Conservation (phyloP, 2,888 invertebrate species). For the Ephialtes manifestator region DNA sequence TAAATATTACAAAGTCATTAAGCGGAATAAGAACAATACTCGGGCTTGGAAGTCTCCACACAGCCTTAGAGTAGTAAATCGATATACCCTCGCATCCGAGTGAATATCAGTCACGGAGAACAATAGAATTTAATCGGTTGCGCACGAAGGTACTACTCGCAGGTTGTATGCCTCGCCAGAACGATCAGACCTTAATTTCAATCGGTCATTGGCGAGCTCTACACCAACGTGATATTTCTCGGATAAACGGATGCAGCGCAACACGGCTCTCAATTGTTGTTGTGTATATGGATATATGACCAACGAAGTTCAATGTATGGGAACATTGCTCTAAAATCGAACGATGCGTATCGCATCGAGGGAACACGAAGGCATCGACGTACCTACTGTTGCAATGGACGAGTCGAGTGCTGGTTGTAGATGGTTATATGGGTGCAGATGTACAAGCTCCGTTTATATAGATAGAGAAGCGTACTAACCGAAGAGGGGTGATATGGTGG, state of each 20-base stretch:
- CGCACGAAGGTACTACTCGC: neutral
- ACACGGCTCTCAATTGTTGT: neutral
- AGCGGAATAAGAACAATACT: neutral
- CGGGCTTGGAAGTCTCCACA: neutral
- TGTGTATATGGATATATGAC: neutral
- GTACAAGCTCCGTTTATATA: neutral
- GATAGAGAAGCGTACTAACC: neutral
- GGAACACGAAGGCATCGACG: conserved; percentile 22
- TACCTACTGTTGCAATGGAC: conserved; percentile 39
- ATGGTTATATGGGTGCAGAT: conserved; percentile 10
- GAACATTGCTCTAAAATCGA: conserved; percentile 46
- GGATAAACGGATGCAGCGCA: neutral
- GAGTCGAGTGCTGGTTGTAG: conserved; percentile 36
- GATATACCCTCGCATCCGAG: neutral
- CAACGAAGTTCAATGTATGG: neutral
- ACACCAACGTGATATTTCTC: neutral
- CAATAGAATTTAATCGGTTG: conserved; percentile 26
- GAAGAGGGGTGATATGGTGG: conserved; percentile 1
- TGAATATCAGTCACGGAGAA: conserved; percentile 26
- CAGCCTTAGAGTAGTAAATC: neutral
- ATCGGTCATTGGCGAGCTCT: conserved; percentile 27
- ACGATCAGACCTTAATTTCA: conserved; percentile 7
- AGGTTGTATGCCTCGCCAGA: neutral
- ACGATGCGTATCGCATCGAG: conserved; percentile 56
- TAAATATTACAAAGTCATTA: conserved; percentile 1